phyloP scores from a whole-genome alignment of 2,888 invertebrate genomes.

The Bursaphelenchus okinawaensis region DNA sequence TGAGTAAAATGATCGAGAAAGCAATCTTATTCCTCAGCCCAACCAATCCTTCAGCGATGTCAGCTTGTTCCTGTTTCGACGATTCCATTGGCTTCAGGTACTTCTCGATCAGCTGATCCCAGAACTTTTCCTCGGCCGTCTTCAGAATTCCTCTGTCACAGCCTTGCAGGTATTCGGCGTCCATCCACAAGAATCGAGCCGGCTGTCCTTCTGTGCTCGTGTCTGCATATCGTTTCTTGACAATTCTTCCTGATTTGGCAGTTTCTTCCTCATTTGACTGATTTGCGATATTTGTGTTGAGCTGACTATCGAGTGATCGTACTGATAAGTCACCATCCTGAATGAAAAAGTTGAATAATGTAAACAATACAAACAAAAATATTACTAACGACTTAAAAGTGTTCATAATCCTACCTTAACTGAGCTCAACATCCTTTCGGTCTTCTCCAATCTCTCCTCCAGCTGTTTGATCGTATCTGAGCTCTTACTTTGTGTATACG shows the following conservation, averaged over 20 bases:
- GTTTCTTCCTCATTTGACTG: background rate
- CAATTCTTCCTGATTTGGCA: background rate
- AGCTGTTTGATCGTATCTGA: constrained; percentile 20
- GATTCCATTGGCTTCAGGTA: constrained; percentile 44
- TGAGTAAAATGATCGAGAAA: constrained; percentile 94
- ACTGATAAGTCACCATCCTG: too few relatives aligned
- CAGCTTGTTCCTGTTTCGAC: constrained; percentile 33
- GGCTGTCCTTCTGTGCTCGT: constrained; percentile 13
- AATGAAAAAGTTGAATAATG: too few relatives aligned
- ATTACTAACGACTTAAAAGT: too few relatives aligned
- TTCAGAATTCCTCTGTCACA: constrained; percentile 52
- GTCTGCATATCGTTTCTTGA: constrained; percentile 3
- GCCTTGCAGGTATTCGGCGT: constrained; percentile 37
- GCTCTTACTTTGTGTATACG: background rate
- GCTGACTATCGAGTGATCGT: too few relatives aligned
- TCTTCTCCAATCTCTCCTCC: constrained; percentile 28
- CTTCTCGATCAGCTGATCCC: constrained; percentile 54
- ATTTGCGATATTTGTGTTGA: too few relatives aligned
- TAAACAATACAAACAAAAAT: too few relatives aligned
- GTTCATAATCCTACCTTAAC: constrained; percentile 10
- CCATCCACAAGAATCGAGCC: constrained; percentile 44
- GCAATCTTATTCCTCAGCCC: constrained; percentile 83
- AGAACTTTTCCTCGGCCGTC: constrained; percentile 65
- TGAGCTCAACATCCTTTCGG: constrained; percentile 18
- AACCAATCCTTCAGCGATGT: constrained; percentile 69